A percentile compares a stretch with the other conserved stretches of the same genome.
These are phyloP conservation scores for Drosophila equinoxialis DNA, from an alignment of 1,140 invertebrate species.

Conservation along the genomic window DNA sequence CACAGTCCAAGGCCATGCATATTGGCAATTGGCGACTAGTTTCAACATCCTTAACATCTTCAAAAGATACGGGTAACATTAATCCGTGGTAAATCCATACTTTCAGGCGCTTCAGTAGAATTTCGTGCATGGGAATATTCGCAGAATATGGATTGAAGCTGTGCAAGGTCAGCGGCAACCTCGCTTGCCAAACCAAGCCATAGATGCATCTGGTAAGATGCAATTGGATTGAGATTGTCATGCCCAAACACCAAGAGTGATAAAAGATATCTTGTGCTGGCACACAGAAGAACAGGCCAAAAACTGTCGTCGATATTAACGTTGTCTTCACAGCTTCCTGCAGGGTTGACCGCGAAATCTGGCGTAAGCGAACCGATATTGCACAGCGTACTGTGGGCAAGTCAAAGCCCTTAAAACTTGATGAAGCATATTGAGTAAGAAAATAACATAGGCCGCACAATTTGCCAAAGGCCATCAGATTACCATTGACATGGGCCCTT, in stretches of 20 bases:
- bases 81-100: background rate
- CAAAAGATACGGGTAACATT: background rate
- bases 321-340: background rate
- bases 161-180: constrained; percentile 19
- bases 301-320: background rate
- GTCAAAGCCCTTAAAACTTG: background rate
- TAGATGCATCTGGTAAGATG: constrained; percentile 7
- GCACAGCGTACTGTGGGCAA: background rate
- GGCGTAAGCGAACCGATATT: too few species aligned
- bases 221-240: constrained; percentile 32
- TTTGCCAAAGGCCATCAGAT: constrained; percentile 14
- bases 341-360: too few species aligned
- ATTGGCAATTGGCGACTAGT: background rate
- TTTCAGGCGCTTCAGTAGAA: background rate
- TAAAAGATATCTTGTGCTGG: constrained; percentile 8
- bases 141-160: background rate
- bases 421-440: background rate
- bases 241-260: constrained; percentile 5
- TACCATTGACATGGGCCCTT: background rate
- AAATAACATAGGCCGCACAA: constrained; percentile 31
- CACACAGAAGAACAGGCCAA: background rate
- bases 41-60: too few species aligned
- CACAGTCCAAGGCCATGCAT: constrained; percentile 10
- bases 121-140: background rate
- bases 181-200: constrained; percentile 4